Base-by-base conservation (phyloP, 2,888 invertebrate species). In the Apomyelois bistriatella region DNA sequence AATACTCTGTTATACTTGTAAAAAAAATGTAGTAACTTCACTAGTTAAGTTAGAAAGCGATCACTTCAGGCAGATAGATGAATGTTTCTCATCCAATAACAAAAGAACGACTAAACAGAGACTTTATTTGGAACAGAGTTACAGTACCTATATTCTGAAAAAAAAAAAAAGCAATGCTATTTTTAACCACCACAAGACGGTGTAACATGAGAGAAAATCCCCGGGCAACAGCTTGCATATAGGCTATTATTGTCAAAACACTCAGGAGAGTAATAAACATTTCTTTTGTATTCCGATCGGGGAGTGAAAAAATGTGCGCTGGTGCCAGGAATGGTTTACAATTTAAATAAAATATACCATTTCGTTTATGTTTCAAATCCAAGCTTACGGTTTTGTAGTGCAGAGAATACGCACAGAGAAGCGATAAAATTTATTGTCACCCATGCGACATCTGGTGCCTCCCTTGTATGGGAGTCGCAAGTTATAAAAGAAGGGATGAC, bases 351-450 rank as follows among this genome's bases (percentile, higher is more conserved):
- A 81, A 81, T 81, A 76, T 75, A 73, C 67, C 66, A 67, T 74
- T 73, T 63, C 76, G 78, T 79, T 81, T 83, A 81, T 74, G 76
- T 83, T 79, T 79, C 77, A 82, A 84, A 87, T 84, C 80, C 79
- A 59, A 75, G 79, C 80, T 82, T n/a, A 82, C 73, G 82, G 80
- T 79, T 72, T 76, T 80, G 85, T 83, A 82, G 84, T 81, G 81
- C 63, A 65, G 76, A 75, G 79, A 78, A 78, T 85, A 83, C 85
- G 84, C 82, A 80, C 78, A n/a, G 13, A 74, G 81, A 77, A 79
- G 79, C 84, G 83, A 87, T 88, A 87, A 87, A 90, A 88, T 90
- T 88, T 90, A 89, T 88, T 86, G 87, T 88, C 89, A 84, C 86
- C 81, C 80, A 70, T 68, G 76, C 80, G 82, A 84, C 89, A 90